These are phyloP conservation scores for Seriola dumerili DNA, from an alignment of 2,113 vertebrate species.

Conservation along the genomic window DNA sequence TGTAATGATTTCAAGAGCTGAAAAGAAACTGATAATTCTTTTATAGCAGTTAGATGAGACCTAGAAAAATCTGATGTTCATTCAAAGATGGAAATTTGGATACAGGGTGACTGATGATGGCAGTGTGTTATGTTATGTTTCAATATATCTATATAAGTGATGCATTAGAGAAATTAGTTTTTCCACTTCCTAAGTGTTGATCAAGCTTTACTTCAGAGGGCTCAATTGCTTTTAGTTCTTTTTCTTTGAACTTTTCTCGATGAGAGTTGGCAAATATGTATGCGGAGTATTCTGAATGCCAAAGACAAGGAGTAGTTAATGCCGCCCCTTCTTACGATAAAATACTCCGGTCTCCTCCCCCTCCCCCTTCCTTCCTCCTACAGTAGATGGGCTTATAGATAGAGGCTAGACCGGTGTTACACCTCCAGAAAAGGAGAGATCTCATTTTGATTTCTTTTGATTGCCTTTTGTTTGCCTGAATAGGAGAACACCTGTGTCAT, in stretches of 20 bases:
- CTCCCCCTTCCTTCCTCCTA: conserved; percentile 63
- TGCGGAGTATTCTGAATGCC: conserved; percentile 95
- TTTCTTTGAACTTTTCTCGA: conserved; percentile 78
- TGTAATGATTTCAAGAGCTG: conserved; percentile 11
- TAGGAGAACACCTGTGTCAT: conserved; percentile 90
- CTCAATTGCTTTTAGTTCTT: conserved; percentile 80
- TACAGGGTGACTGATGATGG: conserved; percentile 22
- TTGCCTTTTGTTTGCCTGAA: conserved; percentile 91
- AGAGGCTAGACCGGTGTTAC: conserved; percentile 75
- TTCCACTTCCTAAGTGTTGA: conserved; percentile 19
- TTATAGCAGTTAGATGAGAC: background rate
- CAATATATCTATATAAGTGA: background rate
- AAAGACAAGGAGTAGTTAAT: conserved; percentile 92
- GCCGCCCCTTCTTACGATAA: conserved; percentile 90
- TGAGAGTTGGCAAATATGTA: conserved; percentile 99
- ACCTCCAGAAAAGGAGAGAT: conserved; percentile 87
- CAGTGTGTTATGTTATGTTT: conserved; percentile 20
- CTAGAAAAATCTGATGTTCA: background rate
- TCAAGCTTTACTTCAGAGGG: conserved; percentile 87
- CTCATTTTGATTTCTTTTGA: conserved; percentile 84
- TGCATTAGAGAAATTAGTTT: conserved; percentile 34
- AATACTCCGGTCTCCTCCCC: conserved; percentile 87
- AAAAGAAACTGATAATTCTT: conserved; percentile 17
- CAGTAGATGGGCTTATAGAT: conserved; percentile 81
- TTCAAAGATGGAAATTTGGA: background rate